Evolutionary conservation across 30 jellyfish, hydroid and myxozoan genomes (phyloP), one percentile per base, ranked within the genome.

Genomic region (Aurelia sp.): DNA sequence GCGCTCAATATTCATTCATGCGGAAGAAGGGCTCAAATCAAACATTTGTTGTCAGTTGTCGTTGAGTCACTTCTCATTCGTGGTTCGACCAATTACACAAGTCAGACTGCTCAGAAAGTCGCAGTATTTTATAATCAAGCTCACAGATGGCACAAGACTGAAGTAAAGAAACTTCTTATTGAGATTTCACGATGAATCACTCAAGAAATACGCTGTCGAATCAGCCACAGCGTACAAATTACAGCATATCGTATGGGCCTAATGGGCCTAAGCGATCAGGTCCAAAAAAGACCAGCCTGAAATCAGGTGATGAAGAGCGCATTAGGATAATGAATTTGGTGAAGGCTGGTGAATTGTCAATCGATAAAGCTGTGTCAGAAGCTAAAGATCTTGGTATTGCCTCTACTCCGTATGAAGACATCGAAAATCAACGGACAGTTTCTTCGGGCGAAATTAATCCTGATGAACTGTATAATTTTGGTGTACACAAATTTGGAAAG

Each of bases 291-390:
- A 40, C 85, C 9, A 82, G 92, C 35, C 52, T 86, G 78, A 94
- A 94, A 62, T 66, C 79, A 13, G 99, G 99, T 48, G 99, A 94
- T 61, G 92, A 89, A 37, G 92, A 94, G 40, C 79, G 99, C 51
- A 84, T 94, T 4, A 74, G 86, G 81, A 74, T 94, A 10, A 94
- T 94, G 99, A 84, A 94, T 40, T 81, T 94, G 99, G 99, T 94
- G 5, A 94, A 94, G 62, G 91, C 86, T 47, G 99, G 98, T 3
- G 86, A 81, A 50, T 19, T 92, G 57, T 78, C 98, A 21, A 93
- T 89, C 23, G 98, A 92, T 64, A 75, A 76, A 64, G 98, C 98
- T 23, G 60, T 92, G 6, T 89, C 82, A 35, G 87, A 67, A 62
- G 98, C 98, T 16, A 62, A 76, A 51, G 97, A 96, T 0, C 85